These are phyloP conservation scores for Strigops habroptila DNA, from an alignment of 2,113 vertebrate species.

Conservation along the genomic window DNA sequence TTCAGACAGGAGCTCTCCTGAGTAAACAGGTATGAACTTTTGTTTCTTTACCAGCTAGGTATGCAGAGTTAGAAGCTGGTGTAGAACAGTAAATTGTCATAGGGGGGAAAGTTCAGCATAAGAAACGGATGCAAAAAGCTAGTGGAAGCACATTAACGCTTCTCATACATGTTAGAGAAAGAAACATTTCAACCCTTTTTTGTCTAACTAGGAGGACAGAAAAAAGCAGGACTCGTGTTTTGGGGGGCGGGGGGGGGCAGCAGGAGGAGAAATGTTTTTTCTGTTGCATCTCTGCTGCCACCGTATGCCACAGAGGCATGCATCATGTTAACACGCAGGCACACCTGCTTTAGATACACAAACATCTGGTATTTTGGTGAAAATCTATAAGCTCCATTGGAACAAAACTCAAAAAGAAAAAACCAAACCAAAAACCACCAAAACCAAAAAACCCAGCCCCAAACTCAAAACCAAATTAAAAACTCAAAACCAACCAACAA, in stretches of 20 bases:
- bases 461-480: not conserved
- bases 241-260: accelerated
- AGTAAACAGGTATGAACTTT: not conserved
- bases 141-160: not conserved
- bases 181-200: not conserved
- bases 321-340: not conserved
- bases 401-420: not conserved
- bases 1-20: not conserved
- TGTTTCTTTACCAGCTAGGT: not conserved
- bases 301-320: not conserved
- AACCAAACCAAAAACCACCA: accelerated
- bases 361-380: not conserved
- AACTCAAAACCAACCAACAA: not conserved
- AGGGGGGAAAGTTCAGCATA: not conserved
- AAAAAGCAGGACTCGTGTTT: not conserved
- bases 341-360: not conserved
- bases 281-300: not conserved
- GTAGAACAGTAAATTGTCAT: not conserved
- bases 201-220: not conserved
- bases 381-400: not conserved
- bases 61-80: not conserved
- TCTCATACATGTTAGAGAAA: not conserved
- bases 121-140: not conserved
- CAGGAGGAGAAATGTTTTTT: not conserved
- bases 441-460: not conserved